Evolutionary conservation across 2,797 vertebrate species (phyloP), one percentile per base, ranked within the genome.

Genomic region (Anableps anableps): DNA sequence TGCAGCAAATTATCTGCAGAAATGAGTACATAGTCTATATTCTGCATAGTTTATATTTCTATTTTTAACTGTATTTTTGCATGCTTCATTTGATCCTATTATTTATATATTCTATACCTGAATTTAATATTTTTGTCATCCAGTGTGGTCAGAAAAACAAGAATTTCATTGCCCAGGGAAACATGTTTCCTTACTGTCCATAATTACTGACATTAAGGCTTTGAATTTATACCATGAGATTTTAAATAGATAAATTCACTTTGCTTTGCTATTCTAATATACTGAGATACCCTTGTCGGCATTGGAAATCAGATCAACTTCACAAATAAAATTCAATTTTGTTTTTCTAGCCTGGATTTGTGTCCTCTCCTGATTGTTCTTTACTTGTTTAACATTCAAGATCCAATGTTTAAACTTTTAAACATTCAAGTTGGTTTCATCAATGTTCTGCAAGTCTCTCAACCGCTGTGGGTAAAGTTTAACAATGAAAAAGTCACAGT

Each of bases 401-500:
- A 83, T 84, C 85, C 77, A 91, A 90, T 85, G 85, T 93, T 92
- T 70, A 76, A 79, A 81, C 66, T 85, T 93, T 92, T 70, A 76
- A 79, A 81, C 66, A 41, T 26, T 73, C 29, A 58, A 29, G 60
- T 85, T 75, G 55, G 72, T 76, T 80, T 48, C 45, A 74, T 90
- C 82, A 91, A 68, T 85, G 79, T 90, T 87, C 89, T 72, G 76
- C 79, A 81, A 84, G 41, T 74, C 66, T 68, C 50, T 73, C 26
- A 21, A 55, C 38, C 31, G 48, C 10, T 43, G 9, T 4, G 34
- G 78, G 43, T 88, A 92, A 92, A 90, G 73, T 91, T 93, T 86
- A 89, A 90, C 88, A 72, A 51, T 29, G 4, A 48, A 68, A 62
- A 76, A 60, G 13, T 34, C 26, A 41, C 19, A 9, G 1, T 4